phyloP scores from a whole-genome alignment of 2,797 vertebrate species.

The Crypturellus tataupa region DNA sequence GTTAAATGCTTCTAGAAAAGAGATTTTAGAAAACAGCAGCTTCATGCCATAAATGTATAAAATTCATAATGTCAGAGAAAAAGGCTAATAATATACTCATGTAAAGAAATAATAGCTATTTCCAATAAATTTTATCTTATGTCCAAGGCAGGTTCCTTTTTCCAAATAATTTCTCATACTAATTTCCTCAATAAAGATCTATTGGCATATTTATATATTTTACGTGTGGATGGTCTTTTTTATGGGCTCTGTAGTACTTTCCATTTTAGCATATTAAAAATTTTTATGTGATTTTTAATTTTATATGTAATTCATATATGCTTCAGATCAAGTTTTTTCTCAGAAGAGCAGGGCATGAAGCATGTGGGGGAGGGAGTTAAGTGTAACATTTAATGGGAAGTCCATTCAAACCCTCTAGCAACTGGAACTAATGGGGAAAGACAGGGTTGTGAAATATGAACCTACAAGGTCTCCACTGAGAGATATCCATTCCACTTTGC shows the following conservation, averaged over 20 bases:
- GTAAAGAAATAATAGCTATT: neutral
- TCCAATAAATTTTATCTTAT: neutral
- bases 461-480: conserved; percentile 43
- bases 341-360: neutral
- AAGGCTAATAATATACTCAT: neutral
- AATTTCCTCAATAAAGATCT: neutral
- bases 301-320: neutral
- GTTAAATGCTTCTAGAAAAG: neutral
- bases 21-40: neutral
- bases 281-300: neutral
- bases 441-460: conserved; percentile 73
- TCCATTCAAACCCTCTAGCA: conserved; percentile 31
- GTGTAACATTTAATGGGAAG: conserved; percentile 46
- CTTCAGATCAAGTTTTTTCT: neutral
- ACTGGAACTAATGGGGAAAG: conserved; percentile 76
- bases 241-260: neutral
- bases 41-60: neutral
- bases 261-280: neutral
- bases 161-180: neutral
- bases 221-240: neutral
- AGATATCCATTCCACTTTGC: conserved; percentile 40
- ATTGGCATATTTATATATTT: neutral
- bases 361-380: neutral
- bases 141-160: neutral
- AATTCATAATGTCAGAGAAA: neutral